Conservation (phyloP, 2,113 vertebrate species). For the Hepsetus odoe region DNA sequence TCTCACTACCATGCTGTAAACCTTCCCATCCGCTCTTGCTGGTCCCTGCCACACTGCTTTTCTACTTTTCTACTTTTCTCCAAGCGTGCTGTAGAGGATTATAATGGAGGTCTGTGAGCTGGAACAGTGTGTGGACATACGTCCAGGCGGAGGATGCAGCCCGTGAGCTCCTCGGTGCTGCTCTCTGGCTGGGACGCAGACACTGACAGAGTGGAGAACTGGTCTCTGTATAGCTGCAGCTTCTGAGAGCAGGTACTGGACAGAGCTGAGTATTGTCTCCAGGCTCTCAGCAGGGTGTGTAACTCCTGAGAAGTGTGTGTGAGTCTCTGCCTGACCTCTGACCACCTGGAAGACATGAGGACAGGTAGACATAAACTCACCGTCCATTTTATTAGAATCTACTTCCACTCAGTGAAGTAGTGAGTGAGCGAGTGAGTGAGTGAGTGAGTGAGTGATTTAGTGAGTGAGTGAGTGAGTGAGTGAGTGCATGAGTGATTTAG, state of each 20-base stretch:
- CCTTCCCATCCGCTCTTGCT: too few species aligned
- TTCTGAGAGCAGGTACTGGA: conserved; percentile 59
- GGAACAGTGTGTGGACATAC: conserved; percentile 61
- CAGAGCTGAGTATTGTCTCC: conserved; percentile 67
- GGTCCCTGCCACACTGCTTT: too few species aligned
- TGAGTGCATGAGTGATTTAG: too few species aligned
- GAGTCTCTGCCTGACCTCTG: conserved; percentile 67
- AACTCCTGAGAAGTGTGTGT: conserved; percentile 67
- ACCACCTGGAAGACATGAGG: conserved; percentile 77
- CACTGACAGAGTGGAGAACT: conserved; percentile 62
- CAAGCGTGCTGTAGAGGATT: too few species aligned
- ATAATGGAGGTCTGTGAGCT: too few species aligned
- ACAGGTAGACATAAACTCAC: not conserved
- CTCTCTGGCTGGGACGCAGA: conserved; percentile 57
- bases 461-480: too few species aligned
- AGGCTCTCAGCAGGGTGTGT: conserved; percentile 68
- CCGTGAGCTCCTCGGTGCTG: conserved; percentile 64
- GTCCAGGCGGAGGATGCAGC: conserved; percentile 69
- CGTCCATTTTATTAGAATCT: not conserved
- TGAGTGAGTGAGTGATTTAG: too few species aligned
- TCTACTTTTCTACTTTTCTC: too few species aligned
- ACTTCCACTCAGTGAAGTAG: too few species aligned
- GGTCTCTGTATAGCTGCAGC: conserved; percentile 69
- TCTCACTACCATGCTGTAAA: too few species aligned
- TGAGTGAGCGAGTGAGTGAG: too few species aligned